Evolutionary conservation across 2,113 vertebrate genomes (phyloP), one percentile per base, ranked within the genome.

Genomic region (Recurvirostra avosetta): DNA sequence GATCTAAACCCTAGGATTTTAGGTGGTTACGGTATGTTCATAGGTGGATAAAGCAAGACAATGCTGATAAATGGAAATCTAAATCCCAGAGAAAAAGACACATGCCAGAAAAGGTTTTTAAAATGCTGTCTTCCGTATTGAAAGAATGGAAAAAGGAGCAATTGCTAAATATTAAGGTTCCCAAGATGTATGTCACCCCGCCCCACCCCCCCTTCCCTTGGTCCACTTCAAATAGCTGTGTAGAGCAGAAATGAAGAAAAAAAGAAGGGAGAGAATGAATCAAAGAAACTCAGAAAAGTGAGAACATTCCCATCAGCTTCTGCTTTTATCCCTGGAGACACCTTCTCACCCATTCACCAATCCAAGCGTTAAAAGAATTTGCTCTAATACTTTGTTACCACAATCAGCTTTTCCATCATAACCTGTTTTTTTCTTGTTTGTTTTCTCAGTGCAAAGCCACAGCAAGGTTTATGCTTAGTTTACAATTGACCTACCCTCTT

Each of bases 401-500:
- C 49, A 82, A 92, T 90, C 90, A 92, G 90, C 68, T 97, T 96
- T 94, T 92, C 89, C 88, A 73, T 86, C 38, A 77, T 94, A 95
- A 94, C 81, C 52, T 75, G 27, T 3, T 94, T 95, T 82, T 88
- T 29, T 82, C 88, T 86, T 96, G 90, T 94, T 97, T 98, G 78
- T 96, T 97, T 97, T 95, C 96, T 81, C 81, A 91, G 87, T 2
- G 77, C 0, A 5, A 97, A 97, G 92, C 59, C 85, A 93, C 93
- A 96, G 93, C 71, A 96, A 97, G 92, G 95, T 95, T 95, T 97
- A 84, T 74, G 38, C 66, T 92, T 91, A 91, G 83, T 67, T 93
- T 97, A 92, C 81, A 97, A 93, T 91, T 97, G 95, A 97, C 94
- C 80, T 93, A 83, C 58, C 63, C 86, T 79, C 81, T 97, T 56